Conservation (phyloP, 30 jellyfish, hydroid and myxozoan species). For the Catostylus mosaicus region DNA sequence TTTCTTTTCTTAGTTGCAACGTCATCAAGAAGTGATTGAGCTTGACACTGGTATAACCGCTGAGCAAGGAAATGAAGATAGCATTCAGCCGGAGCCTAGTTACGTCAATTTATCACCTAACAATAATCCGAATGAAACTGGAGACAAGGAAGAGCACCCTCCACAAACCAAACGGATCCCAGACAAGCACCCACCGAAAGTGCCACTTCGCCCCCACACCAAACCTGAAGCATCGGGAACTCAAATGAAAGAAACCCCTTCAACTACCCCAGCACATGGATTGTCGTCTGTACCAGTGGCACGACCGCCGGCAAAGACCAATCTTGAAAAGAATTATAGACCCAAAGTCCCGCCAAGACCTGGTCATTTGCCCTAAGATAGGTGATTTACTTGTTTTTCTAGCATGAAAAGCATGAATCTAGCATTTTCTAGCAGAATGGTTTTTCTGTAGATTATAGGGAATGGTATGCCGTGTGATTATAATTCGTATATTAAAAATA, state of each 20-base stretch:
- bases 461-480: no score
- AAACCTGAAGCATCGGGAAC: not conserved
- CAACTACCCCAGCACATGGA: not conserved
- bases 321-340: not conserved
- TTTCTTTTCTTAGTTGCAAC: not conserved
- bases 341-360: conserved; percentile 8
- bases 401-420: no score
- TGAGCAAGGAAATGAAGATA: not conserved
- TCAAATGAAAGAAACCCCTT: not conserved
- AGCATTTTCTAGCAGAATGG: no score
- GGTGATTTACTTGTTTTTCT: no score
- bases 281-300: not conserved
- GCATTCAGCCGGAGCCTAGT: not conserved
- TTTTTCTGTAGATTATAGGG: no score
- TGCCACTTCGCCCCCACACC: not conserved
- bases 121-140: not conserved
- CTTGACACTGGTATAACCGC: not conserved
- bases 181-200: not conserved
- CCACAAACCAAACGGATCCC: not conserved
- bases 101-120: not conserved
- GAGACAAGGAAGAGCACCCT: not conserved
- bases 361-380: not conserved
- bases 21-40: not conserved
- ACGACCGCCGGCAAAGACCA: not conserved
- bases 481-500: no score